These are phyloP conservation scores for Phalloptychus januarius DNA, from an alignment of 2,797 vertebrate species.

Conservation along the genomic window DNA sequence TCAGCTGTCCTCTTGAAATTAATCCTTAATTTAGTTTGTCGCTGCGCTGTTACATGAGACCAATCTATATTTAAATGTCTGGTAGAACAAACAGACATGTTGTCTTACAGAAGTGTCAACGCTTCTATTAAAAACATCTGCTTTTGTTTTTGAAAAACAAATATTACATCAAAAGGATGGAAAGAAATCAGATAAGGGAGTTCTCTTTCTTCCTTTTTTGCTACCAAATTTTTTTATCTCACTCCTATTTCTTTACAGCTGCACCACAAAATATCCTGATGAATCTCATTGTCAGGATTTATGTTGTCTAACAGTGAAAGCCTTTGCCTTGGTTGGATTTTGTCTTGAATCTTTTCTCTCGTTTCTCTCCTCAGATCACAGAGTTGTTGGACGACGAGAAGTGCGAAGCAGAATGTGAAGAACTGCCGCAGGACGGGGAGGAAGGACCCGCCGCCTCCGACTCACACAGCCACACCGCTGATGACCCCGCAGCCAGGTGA, in stretches of 20 bases:
- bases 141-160: neutral
- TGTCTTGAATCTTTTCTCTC: slow-evolving; percentile 4
- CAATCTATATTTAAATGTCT: slow-evolving; percentile 45
- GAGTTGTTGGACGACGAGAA: slow-evolving; percentile 90
- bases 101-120: neutral
- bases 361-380: slow-evolving; percentile 72
- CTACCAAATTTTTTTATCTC: neutral
- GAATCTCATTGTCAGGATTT: neutral
- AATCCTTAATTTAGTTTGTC: neutral
- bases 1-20: slow-evolving; percentile 8
- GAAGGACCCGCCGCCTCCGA: slow-evolving; percentile 76
- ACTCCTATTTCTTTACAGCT: neutral
- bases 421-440: slow-evolving; percentile 89
- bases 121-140: slow-evolving; percentile 11
- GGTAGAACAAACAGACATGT: slow-evolving; percentile 29
- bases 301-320: too few relatives aligned
- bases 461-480: slow-evolving; percentile 53
- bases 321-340: neutral
- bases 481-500: slow-evolving; percentile 74
- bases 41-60: slow-evolving; percentile 23
- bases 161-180: neutral
- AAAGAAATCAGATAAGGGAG: neutral
- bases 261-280: neutral
- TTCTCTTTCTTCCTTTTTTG: too few relatives aligned
- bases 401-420: slow-evolving; percentile 90